These are phyloP conservation scores for Sisyra nigra DNA, from an alignment of 2,888 invertebrate species.

Conservation along the genomic window DNA sequence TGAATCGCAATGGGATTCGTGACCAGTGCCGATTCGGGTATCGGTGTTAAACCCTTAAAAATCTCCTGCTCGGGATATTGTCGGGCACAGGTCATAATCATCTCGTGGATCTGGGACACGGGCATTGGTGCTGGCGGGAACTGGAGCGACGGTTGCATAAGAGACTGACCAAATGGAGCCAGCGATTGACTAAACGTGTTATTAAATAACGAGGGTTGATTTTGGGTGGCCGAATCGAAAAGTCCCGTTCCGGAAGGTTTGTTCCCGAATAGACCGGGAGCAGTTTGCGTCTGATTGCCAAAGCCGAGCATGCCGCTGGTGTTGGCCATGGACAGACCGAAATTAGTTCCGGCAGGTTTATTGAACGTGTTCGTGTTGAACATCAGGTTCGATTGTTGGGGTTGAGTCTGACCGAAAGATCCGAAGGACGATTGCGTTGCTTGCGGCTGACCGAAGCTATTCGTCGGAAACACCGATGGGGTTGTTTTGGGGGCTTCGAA, in stretches of 20 bases:
- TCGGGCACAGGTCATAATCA: background rate
- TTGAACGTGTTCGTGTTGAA: constrained; percentile 15
- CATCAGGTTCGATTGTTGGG: constrained; percentile 15
- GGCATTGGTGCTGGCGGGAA: background rate
- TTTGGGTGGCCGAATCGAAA: no score
- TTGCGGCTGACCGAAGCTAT: constrained; percentile 22
- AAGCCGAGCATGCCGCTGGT: background rate
- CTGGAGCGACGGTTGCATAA: no score
- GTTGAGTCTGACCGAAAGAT: constrained; percentile 18
- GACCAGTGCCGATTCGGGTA: background rate
- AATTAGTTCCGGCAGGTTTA: constrained; percentile 25
- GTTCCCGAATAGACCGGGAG: background rate
- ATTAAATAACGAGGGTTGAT: no score
- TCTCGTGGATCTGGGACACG: background rate
- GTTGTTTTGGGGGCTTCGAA: constrained; percentile 30
- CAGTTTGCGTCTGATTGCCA: background rate
- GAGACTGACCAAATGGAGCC: no score
- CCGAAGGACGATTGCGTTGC: constrained; percentile 16
- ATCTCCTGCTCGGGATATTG: constrained; percentile 1
- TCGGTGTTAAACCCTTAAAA: constrained; percentile 2
- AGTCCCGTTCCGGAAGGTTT: background rate
- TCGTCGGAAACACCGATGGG: constrained; percentile 23
- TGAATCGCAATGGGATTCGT: constrained; percentile 1
- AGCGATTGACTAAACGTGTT: no score
- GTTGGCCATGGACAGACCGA: constrained; percentile 15